phyloP scores from a whole-genome alignment of 2,113 vertebrate genomes.

The Calidris pygmaea region DNA sequence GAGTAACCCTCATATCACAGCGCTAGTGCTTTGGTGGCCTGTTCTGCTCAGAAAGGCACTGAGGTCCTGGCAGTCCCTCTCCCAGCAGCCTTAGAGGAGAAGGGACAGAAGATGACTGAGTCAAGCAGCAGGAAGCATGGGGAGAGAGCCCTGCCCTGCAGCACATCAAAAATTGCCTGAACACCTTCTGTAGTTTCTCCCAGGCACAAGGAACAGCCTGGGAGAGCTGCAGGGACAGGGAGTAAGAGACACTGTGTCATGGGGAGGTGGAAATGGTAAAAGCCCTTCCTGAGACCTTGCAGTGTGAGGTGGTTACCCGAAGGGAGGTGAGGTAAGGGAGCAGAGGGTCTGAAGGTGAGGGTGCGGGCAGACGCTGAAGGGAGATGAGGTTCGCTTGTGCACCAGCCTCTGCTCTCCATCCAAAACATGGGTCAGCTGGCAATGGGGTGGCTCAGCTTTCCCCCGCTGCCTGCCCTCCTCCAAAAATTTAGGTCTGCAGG shows the following conservation, averaged over 20 bases:
- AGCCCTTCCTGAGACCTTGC: not conserved
- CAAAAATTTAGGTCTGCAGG: not conserved
- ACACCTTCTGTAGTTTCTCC: not conserved
- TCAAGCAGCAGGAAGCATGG: not conserved
- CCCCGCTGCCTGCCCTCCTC: not conserved
- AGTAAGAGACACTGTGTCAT: not conserved
- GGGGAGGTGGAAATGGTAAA: not conserved
- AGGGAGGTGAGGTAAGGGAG: not conserved
- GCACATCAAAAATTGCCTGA: not conserved
- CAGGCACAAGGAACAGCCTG: not conserved
- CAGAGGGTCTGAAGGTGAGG: not conserved
- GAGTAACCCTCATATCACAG: not conserved
- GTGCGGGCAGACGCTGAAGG: not conserved
- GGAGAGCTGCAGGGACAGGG: not conserved
- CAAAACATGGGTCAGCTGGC: not conserved
- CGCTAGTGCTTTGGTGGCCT: not conserved
- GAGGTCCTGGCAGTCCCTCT: not conserved
- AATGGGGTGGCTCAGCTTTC: not conserved
- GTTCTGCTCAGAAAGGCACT: not conserved
- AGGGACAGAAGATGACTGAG: not conserved
- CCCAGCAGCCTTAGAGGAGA: not conserved
- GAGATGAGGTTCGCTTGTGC: not conserved
- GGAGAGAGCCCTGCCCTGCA: not conserved
- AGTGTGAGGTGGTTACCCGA: rapidly evolving
- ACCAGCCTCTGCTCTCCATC: not conserved